A percentile compares a stretch with the other conserved stretches of the same genome.
phyloP scores from a whole-genome alignment of 1,140 invertebrate genomes.

The Mizuhopecten yessoensis region DNA sequence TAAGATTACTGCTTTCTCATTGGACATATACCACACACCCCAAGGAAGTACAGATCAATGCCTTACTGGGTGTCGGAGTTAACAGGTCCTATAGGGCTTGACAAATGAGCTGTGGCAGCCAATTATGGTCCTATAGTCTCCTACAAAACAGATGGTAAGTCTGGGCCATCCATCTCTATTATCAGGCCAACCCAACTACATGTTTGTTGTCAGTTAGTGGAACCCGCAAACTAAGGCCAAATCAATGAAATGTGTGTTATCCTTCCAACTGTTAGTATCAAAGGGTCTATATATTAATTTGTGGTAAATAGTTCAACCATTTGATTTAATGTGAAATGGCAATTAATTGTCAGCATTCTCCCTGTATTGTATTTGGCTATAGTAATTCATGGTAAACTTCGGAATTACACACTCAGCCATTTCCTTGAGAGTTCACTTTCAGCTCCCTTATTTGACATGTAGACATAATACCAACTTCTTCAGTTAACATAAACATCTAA shows the following conservation, averaged over 20 bases:
- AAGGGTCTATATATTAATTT: no score
- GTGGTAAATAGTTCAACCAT: no score
- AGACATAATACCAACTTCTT: no score
- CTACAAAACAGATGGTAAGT: conserved; percentile 1
- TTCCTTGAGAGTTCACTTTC: no score
- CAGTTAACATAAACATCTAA: no score
- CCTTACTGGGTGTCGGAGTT: not conserved
- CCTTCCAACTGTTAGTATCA: no score
- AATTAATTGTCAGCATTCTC: no score
- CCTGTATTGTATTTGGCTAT: no score
- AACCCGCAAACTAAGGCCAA: not conserved
- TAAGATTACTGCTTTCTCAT: not conserved
- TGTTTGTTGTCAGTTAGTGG: not conserved
- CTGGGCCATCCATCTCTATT: not conserved
- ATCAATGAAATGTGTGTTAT: not conserved
- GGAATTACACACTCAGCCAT: no score
- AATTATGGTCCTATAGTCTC: not conserved
- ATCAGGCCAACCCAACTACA: not conserved
- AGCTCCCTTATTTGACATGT: no score
- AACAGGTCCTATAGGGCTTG: not conserved
- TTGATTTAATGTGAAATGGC: no score
- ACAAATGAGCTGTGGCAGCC: not conserved
- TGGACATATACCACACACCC: not conserved
- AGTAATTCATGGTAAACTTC: no score
- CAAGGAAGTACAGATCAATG: not conserved